Evolutionary conservation across 2,797 vertebrate species (phyloP), one percentile per base, ranked within the genome.

Genomic region (Ataeniobius toweri): DNA sequence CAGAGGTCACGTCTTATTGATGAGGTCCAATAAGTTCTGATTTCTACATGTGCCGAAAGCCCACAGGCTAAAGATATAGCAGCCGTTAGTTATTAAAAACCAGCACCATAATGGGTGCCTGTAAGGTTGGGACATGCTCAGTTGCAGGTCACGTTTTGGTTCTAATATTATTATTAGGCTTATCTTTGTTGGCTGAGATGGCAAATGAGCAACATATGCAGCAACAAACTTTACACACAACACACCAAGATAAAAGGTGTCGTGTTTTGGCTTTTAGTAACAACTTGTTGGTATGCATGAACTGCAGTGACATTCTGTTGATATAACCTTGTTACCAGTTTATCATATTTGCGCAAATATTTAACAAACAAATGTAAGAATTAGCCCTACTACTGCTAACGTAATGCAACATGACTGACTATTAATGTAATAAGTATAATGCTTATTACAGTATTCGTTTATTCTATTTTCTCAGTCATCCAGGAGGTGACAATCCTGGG

Each of bases 1-100:
- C 22, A 55, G 39, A 80, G 1, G 55, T 72, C 55, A 55, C 20
- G 20, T 73, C 59, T 79, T 59, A 76, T 73, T 48, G 58, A 55
- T 56, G 18, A 71, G n/a, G 39, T 18, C 8, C 76, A 73, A 71
- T n/a, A 9, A 44, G 28, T 69, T 72, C 9, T 46, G 48, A 74
- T 51, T 77, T 53, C 22, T 13, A 50, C n/a, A 8, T 68, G 39
- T 44, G 53, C 58, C 44, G n/a, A 6, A 10, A 44, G 22, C 39
- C 1, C 31, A 18, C 22, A 24, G 55, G 65, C 20, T 12, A 12
- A 53, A 53, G 51, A 3, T 22, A 53, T 20, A 0, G 3, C 51
- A 53, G 51, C 51, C 51, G 20, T 20, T 6, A 6, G 51, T 20
- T 16, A 53, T 18, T 53, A 20, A 6, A 16, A 53, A 5, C 46